Conservation (phyloP, 1,140 invertebrate genomes). For the Dufourea novaeangliae region DNA sequence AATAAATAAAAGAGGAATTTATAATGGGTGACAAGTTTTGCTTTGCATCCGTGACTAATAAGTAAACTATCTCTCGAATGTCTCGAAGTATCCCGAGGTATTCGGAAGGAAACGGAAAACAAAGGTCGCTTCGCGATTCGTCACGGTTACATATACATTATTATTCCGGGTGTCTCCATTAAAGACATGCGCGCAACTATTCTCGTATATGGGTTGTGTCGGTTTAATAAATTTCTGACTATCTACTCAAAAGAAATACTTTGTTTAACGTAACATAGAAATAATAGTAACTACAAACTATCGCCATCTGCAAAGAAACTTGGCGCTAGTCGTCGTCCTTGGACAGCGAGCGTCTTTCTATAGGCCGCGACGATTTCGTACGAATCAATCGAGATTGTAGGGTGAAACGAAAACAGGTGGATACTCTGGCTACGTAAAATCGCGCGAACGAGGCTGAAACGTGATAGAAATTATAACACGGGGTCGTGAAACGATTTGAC, state of each 20-base stretch:
- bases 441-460: slow-evolving; percentile 21
- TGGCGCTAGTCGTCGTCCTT: slow-evolving; percentile 22
- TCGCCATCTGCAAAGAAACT: slow-evolving; percentile 52
- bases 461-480: neutral
- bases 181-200: slow-evolving; percentile 52
- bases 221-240: slow-evolving; percentile 72
- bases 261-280: slow-evolving; percentile 56
- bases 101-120: slow-evolving; percentile 48
- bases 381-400: slow-evolving; percentile 37
- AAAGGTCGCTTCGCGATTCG: slow-evolving; percentile 61
- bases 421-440: neutral
- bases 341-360: slow-evolving; percentile 40
- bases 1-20: slow-evolving; percentile 78
- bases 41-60: slow-evolving; percentile 65
- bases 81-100: slow-evolving; percentile 3
- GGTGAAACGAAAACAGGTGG: slow-evolving; percentile 28
- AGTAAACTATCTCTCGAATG: slow-evolving; percentile 46
- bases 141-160: slow-evolving; percentile 59
- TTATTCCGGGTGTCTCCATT: slow-evolving; percentile 34
- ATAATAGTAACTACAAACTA: slow-evolving; percentile 62
- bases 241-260: slow-evolving; percentile 71
- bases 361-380: slow-evolving; percentile 32
- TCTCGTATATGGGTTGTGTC: slow-evolving; percentile 47
- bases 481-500: neutral
- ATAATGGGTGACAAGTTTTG: slow-evolving; percentile 76